A percentile compares a stretch with the other conserved stretches of the same genome.
Conservation (phyloP, 2,113 vertebrate species). For the Forbesichthys papilliferus region DNA sequence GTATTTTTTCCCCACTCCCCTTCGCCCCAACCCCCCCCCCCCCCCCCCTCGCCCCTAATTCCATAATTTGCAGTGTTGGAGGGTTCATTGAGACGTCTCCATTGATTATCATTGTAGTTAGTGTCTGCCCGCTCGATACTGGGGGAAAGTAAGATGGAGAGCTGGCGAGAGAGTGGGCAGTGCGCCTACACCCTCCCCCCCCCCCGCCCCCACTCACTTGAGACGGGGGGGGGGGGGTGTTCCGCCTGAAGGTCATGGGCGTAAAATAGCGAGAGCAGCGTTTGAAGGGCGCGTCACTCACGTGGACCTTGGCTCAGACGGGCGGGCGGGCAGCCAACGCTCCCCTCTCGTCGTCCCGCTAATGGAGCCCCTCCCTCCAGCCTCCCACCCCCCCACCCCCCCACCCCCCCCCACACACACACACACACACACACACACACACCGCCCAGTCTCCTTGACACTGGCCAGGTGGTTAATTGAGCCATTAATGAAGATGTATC, state of each 20-base stretch:
- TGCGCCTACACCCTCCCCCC: no score
- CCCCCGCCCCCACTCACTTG: no score
- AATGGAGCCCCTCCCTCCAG: conserved; percentile 20
- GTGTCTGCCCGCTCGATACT: conserved; percentile 54
- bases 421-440: no score
- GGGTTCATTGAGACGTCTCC: conserved; percentile 66
- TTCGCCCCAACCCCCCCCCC: no score
- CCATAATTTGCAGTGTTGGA: conserved; percentile 38
- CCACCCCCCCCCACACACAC: not conserved
- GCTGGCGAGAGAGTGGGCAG: no score
- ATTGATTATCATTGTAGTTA: conserved; percentile 70
- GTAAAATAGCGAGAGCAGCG: conserved; percentile 4
- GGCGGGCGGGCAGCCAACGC: conserved; percentile 48
- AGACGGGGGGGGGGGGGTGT: no score
- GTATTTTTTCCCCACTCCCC: not conserved
- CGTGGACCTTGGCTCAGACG: conserved; percentile 2
- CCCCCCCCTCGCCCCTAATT: not conserved
- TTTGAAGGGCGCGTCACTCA: conserved; percentile 14
- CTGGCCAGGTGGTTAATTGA: conserved; percentile 34
- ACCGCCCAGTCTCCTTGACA: conserved; percentile 53
- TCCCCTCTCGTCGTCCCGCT: conserved; percentile 29
- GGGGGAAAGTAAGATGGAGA: conserved; percentile 37
- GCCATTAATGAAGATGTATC: conserved; percentile 46
- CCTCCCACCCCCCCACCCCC: not conserved
- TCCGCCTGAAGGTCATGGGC: conserved; percentile 29